Base-by-base conservation (phyloP, 2,888 invertebrate species). In the Ectemnius cavifrons region DNA sequence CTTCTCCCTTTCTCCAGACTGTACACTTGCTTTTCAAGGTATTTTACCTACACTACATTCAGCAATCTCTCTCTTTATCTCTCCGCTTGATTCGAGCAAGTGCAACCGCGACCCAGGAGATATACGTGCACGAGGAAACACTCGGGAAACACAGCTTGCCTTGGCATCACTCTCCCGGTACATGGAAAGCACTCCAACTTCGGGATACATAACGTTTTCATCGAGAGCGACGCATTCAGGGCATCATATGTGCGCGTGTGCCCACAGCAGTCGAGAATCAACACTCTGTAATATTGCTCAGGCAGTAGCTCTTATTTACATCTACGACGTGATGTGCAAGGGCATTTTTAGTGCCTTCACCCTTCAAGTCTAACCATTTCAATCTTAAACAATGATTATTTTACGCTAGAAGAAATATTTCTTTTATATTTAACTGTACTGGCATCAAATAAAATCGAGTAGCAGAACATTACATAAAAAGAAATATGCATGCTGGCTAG, bases 1-100 rank as follows among this genome's bases (percentile, higher is more conserved):
- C 37, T 61, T 68, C 52, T 60, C 16, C 46, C 52, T 69, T 61
- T 59, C 49, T 61, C 11, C 63, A 60, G 58, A 65, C 68, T 68
- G 63, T 67, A 58, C 57, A 57, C 69, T 71, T 69, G 67, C 71
- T 73, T 77, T 71, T 65, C 63, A 13, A 63, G 56, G 28, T 71
- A 67, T 73, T 81, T 72, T 60, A 67, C 78, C 45, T 63, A 37
- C 56, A 67, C 67, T 67, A 56, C 45, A 57, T 47, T 56, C 14
- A 45, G 3, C 18, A 37, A 49, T 67, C 45, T 45, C 63, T 37
- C 8, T 49, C 18, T 23, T 13, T 52, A 11, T 16, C n/a, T 23
- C 14, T 52, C n/a, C 52, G 52, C 52, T 52, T 3, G 5, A 4
- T 52, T 52, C 52, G n/a, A 14, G 16, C 14, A 52, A 52, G n/a